phyloP scores from a whole-genome alignment of 2,113 vertebrate species.

The Chaetops frenatus region DNA sequence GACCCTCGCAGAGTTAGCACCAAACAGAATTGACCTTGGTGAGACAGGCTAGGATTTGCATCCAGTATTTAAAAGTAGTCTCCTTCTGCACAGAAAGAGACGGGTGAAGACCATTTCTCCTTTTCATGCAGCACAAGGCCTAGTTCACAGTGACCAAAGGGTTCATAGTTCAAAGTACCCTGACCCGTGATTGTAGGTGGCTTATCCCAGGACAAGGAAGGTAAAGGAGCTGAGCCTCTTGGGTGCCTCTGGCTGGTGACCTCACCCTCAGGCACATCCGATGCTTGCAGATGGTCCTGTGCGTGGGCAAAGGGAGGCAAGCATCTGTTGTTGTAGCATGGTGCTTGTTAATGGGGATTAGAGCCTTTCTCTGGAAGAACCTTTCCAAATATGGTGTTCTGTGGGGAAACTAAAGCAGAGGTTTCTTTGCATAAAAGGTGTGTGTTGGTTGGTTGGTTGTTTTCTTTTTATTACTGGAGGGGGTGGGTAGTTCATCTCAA shows the following conservation, averaged over 20 bases:
- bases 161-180: not conserved
- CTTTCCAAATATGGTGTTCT: not conserved
- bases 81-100: not conserved
- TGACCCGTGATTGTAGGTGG: rapidly evolving
- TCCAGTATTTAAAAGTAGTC: not conserved
- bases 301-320: not conserved
- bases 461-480: too few species aligned
- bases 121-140: not conserved
- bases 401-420: not conserved
- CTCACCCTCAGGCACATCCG: not conserved
- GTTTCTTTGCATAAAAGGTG: rapidly evolving
- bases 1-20: not conserved
- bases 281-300: not conserved
- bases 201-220: not conserved
- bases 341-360: rapidly evolving
- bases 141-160: not conserved
- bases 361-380: not conserved
- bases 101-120: not conserved
- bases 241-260: not conserved
- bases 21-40: not conserved
- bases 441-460: not conserved
- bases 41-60: not conserved
- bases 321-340: not conserved
- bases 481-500: not conserved
- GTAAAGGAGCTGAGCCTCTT: not conserved